Evolutionary conservation across 2,797 vertebrate genomes (phyloP).

Genomic region (Acanthurus leucopareius): DNA sequence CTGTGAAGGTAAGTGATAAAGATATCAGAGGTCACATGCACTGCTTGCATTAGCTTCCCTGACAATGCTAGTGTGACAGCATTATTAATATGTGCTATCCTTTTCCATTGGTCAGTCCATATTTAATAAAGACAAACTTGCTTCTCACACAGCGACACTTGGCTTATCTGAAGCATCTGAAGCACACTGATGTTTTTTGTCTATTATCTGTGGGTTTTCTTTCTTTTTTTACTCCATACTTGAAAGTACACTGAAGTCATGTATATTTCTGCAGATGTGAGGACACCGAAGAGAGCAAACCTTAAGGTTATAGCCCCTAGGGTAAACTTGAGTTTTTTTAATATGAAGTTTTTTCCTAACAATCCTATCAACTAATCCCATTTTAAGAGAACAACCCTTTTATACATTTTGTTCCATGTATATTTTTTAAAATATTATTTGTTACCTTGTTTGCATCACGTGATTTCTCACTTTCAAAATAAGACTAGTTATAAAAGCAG

Average conservation of each 20-base stretch:
- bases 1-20: constrained; percentile 62
- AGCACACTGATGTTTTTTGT: constrained; percentile 43
- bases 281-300: constrained; percentile 90
- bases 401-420: constrained; percentile 52
- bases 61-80: constrained; percentile 6
- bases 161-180: constrained; percentile 15
- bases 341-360: constrained; percentile 71
- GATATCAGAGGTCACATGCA: constrained; percentile 35
- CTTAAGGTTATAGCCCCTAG: constrained; percentile 90
- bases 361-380: constrained; percentile 80
- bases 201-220: constrained; percentile 51
- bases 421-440: constrained; percentile 66
- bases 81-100: constrained; percentile 27
- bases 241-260: constrained; percentile 87
- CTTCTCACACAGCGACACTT: constrained; percentile 10
- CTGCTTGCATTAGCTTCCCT: constrained; percentile 31
- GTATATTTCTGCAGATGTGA: constrained; percentile 93
- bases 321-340: constrained; percentile 86
- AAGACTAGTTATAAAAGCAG: background rate
- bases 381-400: constrained; percentile 69
- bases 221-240: constrained; percentile 58
- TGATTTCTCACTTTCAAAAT: constrained; percentile 18
- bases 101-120: constrained; percentile 3
- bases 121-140: constrained; percentile 9
- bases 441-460: constrained; percentile 83